Evolutionary conservation across 2,888 invertebrate species (phyloP).

Genomic region (Drosophila infuscata): DNA sequence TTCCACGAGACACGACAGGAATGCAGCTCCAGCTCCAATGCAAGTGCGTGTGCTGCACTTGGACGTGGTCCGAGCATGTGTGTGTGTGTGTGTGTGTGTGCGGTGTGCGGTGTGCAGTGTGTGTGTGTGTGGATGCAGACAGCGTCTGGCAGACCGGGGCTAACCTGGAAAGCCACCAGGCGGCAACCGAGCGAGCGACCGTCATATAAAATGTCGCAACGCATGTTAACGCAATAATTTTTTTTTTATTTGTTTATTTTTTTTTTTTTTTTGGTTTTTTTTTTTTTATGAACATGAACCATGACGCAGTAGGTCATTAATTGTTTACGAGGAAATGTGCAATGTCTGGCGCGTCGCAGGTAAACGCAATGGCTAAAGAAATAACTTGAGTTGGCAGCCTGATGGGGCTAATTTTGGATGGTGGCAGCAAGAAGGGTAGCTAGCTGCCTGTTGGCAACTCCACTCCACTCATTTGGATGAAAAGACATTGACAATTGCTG

Average conservation of each 20-base stretch:
- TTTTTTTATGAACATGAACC: conserved; percentile 54
- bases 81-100: conserved; percentile 8
- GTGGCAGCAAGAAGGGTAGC: conserved; percentile 2
- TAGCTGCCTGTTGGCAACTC: conserved; percentile 7
- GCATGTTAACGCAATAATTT: conserved; percentile 75
- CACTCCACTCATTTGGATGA: conserved; percentile 22
- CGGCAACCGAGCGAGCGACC: conserved; percentile 36
- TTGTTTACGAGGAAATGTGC: conserved; percentile 62
- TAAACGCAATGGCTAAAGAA: conserved; percentile 10
- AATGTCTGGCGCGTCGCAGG: conserved; percentile 33
- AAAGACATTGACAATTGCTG: conserved; percentile 50
- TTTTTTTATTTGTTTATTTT: not conserved
- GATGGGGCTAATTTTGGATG: conserved; percentile 47
- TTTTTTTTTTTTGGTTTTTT: not conserved
- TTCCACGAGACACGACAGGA: conserved; percentile 66
- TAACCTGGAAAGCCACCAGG: conserved; percentile 55
- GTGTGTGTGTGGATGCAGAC: conserved; percentile 52
- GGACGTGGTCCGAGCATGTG: conserved; percentile 18
- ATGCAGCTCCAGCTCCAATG: conserved; percentile 74
- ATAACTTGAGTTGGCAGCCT: conserved; percentile 11
- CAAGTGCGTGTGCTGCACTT: conserved; percentile 54
- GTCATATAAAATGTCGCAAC: conserved; percentile 74
- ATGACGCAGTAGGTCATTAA: conserved; percentile 78
- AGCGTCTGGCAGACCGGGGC: conserved; percentile 64
- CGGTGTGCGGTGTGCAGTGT: conserved; percentile 9